Evolutionary conservation across 2,797 vertebrate genomes (phyloP), one percentile per base, ranked within the genome.

Genomic region (Adrianichthys oophorus): DNA sequence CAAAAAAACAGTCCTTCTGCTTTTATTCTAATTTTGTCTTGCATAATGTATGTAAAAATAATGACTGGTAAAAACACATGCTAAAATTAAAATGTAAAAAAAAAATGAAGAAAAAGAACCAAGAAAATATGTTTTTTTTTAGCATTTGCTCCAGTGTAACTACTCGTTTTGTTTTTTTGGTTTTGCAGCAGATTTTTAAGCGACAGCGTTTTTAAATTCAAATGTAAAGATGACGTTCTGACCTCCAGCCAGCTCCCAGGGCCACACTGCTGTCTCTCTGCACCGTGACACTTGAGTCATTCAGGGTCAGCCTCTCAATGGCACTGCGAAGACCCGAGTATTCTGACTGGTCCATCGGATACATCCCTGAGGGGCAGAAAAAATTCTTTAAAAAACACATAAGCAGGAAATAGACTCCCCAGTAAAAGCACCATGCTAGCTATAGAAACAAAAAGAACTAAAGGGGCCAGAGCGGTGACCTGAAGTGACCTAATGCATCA

Each of bases 191-290:
- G 10, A 47, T 41, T 12, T 32, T 14, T 21, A 57, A 61, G 52
- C 1, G 5, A 13, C 29, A 32, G 7, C 10, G 32, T 37, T 41
- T 58, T 68, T 55, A 41, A 58, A 59, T 61, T 10, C 19, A 37
- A 70, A 59, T 62, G 41, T 14, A 57, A 53, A 62, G 19, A 13
- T 40, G 62, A 4, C 1, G 0, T 55, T 18, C 71, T 56, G 60
- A 99, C 98, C 97, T 98, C 96, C 97, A 99, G 19, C 98, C 98
- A 21, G 97, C 96, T 74, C 98, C 96, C 67, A 99, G 86, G 29
- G 96, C 97, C 72, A 95, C 73, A 59, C 96, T 98, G 78, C 92
- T 98, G 82, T 99, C 98, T 66, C 89, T 94, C 85, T 96, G 94
- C 72, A 98, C 90, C 0, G 90, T 92, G 72, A 99, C 98, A 69